Conservation (phyloP, 2,888 invertebrate species). For the Andrena hattorfiana region DNA sequence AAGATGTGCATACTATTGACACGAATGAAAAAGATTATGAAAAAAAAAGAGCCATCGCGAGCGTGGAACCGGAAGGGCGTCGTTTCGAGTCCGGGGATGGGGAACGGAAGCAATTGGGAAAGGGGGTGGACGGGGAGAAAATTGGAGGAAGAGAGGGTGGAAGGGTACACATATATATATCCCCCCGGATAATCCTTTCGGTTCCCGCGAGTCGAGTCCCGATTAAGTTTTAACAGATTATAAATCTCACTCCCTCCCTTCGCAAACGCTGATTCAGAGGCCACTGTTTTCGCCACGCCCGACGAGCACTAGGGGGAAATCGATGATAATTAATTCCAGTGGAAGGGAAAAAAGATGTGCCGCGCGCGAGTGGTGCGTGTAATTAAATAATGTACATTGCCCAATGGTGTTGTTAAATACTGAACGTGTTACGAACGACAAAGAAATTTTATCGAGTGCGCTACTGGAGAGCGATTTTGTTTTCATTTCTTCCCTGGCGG, state of each 20-base stretch:
- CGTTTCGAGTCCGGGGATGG: not conserved
- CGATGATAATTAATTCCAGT: conserved; percentile 48
- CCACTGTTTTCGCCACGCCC: conserved; percentile 56
- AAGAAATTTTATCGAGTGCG: conserved; percentile 76
- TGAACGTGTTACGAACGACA: conserved; percentile 70
- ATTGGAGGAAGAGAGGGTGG: not conserved
- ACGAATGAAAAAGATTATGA: conserved; percentile 22
- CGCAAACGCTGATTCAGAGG: conserved; percentile 42
- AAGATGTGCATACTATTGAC: conserved; percentile 68
- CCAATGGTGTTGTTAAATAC: conserved; percentile 71
- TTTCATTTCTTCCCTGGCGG: conserved; percentile 72
- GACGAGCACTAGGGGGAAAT: conserved; percentile 20
- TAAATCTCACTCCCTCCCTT: conserved; percentile 66
- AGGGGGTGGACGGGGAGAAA: not conserved
- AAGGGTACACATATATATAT: conserved; percentile 26
- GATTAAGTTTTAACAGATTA: conserved; percentile 84
- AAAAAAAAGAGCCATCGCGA: conserved; percentile 35
- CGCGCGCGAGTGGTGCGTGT: conserved; percentile 59
- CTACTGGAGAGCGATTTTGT: conserved; percentile 78
- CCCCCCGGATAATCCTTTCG: conserved; percentile 61
- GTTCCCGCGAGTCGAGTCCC: conserved; percentile 76
- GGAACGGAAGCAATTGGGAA: not conserved
- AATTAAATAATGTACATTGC: conserved; percentile 74
- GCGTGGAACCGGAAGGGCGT: conserved; percentile 53
- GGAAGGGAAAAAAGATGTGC: conserved; percentile 20